A percentile compares a stretch with the other conserved stretches of the same genome.
Conservation (phyloP, 2,888 invertebrate species). For the Ametastegia equiseti region DNA sequence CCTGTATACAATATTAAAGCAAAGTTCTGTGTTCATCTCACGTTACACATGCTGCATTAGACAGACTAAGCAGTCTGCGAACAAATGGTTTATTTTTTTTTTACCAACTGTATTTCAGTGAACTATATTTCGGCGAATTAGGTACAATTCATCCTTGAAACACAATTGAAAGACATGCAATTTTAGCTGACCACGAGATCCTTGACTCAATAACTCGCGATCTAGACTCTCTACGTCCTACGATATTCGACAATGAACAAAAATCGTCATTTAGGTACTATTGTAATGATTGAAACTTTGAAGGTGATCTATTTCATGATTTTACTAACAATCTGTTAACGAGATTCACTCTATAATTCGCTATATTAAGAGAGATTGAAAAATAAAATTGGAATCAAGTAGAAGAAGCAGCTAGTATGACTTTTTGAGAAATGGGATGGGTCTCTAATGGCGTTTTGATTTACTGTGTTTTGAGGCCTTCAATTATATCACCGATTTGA, state of each 20-base stretch:
- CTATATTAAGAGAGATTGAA: too few species aligned
- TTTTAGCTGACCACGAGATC: background rate
- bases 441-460: background rate
- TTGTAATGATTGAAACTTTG: background rate
- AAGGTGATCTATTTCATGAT: background rate
- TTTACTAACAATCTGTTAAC: too few species aligned
- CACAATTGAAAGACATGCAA: background rate
- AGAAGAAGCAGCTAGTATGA: background rate
- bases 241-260: background rate
- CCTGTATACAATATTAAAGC: background rate
- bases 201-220: constrained; percentile 12
- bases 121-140: background rate
- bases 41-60: background rate
- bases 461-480: background rate
- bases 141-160: background rate
- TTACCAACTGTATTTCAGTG: too few species aligned
- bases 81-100: background rate
- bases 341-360: too few species aligned
- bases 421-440: background rate
- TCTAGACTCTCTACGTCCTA: background rate
- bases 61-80: background rate
- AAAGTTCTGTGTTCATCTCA: background rate
- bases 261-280: background rate
- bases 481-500: constrained; percentile 9
- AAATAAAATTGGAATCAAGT: too few species aligned